Percentiles rank a stretch among this genome's conserved stretches.
phyloP scores from a whole-genome alignment of 2,888 invertebrate genomes.

The Limnephilus marmoratus region DNA sequence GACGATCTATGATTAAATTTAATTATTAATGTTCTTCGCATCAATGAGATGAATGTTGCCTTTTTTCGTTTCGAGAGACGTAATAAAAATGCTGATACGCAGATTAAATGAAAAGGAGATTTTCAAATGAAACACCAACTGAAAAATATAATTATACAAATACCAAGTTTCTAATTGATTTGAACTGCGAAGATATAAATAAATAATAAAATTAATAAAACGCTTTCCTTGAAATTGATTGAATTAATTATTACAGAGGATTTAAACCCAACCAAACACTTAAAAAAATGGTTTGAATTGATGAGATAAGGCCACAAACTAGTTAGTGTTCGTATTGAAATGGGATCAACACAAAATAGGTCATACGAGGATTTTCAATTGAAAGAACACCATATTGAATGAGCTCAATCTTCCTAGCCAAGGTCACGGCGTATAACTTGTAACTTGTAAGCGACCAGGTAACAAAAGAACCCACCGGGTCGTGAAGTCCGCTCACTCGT shows the following conservation, averaged over 20 bases:
- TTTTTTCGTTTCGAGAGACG: not conserved
- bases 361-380: not conserved
- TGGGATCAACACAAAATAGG: not conserved
- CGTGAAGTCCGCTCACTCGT: constrained; percentile 12
- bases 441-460: not conserved
- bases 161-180: not conserved
- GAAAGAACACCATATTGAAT: not conserved
- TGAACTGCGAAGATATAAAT: not conserved
- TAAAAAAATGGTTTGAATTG: not conserved
- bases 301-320: not conserved
- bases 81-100: not conserved
- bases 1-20: not conserved
- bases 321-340: not conserved
- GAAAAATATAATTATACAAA: not conserved
- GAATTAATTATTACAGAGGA: too few species aligned
- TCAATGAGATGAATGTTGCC: not conserved
- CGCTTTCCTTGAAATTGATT: too few species aligned
- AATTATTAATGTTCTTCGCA: not conserved
- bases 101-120: not conserved
- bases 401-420: not conserved
- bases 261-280: not conserved
- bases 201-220: too few species aligned
- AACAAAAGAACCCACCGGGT: constrained; percentile 16
- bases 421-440: constrained; percentile 12
- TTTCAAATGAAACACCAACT: too few species aligned